Evolutionary conservation across 2,888 invertebrate species (phyloP).

Genomic region (Metopia argyrocephala): DNA sequence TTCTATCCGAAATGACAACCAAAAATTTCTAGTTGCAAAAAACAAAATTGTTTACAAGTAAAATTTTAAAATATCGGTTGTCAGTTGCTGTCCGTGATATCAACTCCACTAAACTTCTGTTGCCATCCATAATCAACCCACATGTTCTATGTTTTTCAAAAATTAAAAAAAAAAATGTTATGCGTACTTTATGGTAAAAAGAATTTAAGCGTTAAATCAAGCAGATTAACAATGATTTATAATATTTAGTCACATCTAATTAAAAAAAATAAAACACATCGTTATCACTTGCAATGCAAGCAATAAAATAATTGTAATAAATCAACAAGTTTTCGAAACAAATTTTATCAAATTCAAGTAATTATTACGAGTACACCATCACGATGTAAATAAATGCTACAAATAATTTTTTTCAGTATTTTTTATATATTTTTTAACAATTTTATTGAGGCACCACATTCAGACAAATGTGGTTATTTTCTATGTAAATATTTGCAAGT

Average conservation of each 20-base stretch:
- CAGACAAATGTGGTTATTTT: background rate
- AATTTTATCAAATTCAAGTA: constrained; percentile 20
- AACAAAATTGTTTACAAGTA: too few relatives aligned
- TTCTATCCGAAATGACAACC: too few relatives aligned
- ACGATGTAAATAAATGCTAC: constrained; percentile 26
- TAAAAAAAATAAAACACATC: background rate
- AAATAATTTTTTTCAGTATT: constrained; percentile 11
- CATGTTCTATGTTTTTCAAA: too few relatives aligned
- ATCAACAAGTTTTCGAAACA: background rate
- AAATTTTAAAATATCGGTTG: too few relatives aligned
- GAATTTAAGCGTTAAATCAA: background rate
- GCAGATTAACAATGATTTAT: background rate
- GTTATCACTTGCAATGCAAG: background rate
- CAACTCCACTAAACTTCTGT: too few relatives aligned
- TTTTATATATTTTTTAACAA: background rate
- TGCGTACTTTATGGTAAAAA: background rate
- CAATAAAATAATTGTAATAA: background rate
- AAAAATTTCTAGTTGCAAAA: too few relatives aligned
- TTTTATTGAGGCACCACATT: background rate
- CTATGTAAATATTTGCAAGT: background rate
- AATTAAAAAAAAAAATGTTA: too few relatives aligned
- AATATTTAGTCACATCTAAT: background rate
- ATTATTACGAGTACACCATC: background rate
- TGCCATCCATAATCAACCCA: too few relatives aligned
- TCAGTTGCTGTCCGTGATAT: too few relatives aligned